Percentiles rank a stretch among this genome's conserved stretches.
phyloP scores from a whole-genome alignment of 2,113 vertebrate genomes.

The Urocitellus parryii region DNA sequence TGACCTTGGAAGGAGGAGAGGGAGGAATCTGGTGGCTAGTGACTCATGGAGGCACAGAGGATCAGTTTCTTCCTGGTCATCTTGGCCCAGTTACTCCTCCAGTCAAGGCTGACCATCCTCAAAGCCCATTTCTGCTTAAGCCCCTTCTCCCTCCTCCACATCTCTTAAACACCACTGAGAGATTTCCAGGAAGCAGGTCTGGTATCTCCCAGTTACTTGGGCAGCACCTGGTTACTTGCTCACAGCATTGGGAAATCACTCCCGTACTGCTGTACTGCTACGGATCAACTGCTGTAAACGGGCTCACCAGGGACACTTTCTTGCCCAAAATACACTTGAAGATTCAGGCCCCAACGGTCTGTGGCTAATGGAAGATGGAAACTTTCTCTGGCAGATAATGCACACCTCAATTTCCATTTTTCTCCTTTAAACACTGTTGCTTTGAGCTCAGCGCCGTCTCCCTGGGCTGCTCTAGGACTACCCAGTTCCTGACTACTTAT shows the following conservation, averaged over 20 bases:
- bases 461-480: background rate
- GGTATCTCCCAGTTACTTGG: background rate
- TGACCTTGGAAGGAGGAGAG: constrained; percentile 43
- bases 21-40: background rate
- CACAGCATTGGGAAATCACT: background rate
- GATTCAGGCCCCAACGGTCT: background rate
- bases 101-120: constrained; percentile 36
- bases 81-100: constrained; percentile 28
- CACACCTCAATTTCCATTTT: background rate
- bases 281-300: background rate
- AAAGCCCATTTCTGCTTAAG: background rate
- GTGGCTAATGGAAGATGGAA: background rate
- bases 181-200: background rate
- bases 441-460: background rate
- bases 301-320: background rate
- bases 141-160: background rate
- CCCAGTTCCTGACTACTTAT: no score
- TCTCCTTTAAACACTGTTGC: background rate
- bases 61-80: background rate
- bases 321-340: background rate
- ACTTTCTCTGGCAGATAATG: background rate
- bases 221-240: background rate
- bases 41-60: no score
- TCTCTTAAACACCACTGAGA: background rate
- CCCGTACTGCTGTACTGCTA: background rate